These are phyloP conservation scores for Cyprinodon tularosa DNA, from an alignment of 2,113 vertebrate genomes.

Conservation along the genomic window DNA sequence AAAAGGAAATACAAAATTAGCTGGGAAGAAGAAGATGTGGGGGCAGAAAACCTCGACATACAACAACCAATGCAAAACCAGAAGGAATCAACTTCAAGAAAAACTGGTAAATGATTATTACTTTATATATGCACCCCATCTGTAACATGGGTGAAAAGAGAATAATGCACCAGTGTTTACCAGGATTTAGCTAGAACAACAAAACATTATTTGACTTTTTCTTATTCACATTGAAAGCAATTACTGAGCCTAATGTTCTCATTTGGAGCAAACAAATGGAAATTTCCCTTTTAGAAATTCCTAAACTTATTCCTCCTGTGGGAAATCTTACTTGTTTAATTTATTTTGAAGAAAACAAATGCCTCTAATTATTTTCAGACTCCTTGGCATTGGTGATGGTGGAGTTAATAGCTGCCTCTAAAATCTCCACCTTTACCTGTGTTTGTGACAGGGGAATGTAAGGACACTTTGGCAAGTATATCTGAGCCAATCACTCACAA, in stretches of 20 bases:
- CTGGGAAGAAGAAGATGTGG: slow-evolving; percentile 66
- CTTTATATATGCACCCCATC: not conserved
- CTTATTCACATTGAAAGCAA: not conserved
- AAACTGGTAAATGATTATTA: slow-evolving; percentile 56
- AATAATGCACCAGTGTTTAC: not conserved
- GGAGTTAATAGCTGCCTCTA: slow-evolving; percentile 21
- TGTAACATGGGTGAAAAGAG: not conserved
- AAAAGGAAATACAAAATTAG: slow-evolving; percentile 69
- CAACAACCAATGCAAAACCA: slow-evolving; percentile 48
- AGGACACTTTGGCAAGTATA: slow-evolving; percentile 94
- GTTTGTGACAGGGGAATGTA: slow-evolving; percentile 86
- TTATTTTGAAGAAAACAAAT: slow-evolving; percentile 40
- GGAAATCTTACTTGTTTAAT: slow-evolving; percentile 22
- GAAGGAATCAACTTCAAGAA: slow-evolving; percentile 36
- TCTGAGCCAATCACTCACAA: slow-evolving; percentile 93
- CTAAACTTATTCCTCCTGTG: not conserved
- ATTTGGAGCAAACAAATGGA: not conserved
- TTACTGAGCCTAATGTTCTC: not conserved
- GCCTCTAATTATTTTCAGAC: slow-evolving; percentile 52
- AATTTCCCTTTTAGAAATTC: not conserved
- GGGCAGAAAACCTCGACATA: slow-evolving; percentile 11
- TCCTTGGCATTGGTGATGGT: slow-evolving; percentile 29
- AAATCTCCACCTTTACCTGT: slow-evolving; percentile 13
- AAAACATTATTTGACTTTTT: not conserved
- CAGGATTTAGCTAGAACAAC: not conserved